phyloP scores from a whole-genome alignment of 2,113 vertebrate genomes.

The Datnioides undecimradiatus region DNA sequence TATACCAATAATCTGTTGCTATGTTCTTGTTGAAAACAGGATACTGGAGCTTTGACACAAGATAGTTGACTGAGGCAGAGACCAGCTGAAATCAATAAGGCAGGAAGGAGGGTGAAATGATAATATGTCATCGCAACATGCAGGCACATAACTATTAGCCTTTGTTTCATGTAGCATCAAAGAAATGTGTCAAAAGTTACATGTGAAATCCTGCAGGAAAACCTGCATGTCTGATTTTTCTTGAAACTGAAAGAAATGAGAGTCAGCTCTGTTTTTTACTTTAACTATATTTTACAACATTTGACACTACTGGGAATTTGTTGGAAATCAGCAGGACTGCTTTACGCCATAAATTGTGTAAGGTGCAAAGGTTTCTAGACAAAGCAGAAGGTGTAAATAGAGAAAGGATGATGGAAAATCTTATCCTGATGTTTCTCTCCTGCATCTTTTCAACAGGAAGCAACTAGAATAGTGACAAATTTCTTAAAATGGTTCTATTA shows the following conservation, averaged over 20 bases:
- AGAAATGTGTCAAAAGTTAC: neutral
- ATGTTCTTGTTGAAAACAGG: neutral
- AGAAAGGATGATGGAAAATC: conserved; percentile 22
- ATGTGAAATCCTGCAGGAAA: conserved; percentile 4
- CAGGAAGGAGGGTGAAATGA: neutral
- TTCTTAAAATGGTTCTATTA: neutral
- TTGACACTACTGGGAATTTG: conserved; percentile 31
- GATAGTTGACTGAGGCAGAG: neutral
- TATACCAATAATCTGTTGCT: neutral
- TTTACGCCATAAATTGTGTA: conserved; percentile 23
- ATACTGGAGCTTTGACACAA: neutral
- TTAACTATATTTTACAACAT: conserved; percentile 28
- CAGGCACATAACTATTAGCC: too few species aligned
- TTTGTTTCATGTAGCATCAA: neutral
- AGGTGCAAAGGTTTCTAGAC: conserved; percentile 30
- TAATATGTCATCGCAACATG: neutral
- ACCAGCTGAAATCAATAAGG: neutral
- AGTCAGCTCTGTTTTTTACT: neutral
- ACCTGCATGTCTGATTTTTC: conserved; percentile 4
- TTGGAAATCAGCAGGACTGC: conserved; percentile 22
- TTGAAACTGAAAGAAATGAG: neutral
- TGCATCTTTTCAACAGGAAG: conserved; percentile 21
- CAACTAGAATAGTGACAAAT: neutral
- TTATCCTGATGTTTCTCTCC: conserved; percentile 22
- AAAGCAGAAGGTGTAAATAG: conserved; percentile 5